Evolutionary conservation across 2,797 vertebrate species (phyloP).

Genomic region (Leptatherina wallacei): DNA sequence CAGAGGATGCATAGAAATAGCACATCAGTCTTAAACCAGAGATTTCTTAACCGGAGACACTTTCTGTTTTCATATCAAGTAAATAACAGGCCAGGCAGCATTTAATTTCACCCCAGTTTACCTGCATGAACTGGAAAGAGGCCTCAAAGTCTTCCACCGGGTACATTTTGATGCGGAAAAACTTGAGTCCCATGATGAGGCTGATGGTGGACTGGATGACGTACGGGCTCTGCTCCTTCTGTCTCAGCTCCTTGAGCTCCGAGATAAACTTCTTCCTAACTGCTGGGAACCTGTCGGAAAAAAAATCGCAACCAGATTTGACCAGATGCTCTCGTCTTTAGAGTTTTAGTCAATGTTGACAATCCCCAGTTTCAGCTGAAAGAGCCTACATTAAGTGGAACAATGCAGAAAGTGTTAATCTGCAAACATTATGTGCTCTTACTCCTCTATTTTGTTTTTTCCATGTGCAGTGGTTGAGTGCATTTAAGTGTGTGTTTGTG

Average conservation of each 20-base stretch:
- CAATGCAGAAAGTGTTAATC: constrained; percentile 4
- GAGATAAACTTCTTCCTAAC: constrained; percentile 99
- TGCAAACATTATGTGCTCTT: background rate
- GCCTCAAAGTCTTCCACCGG: constrained; percentile 99
- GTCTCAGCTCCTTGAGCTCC: constrained; percentile 95
- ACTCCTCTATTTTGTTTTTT: constrained; percentile 17
- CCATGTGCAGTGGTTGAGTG: constrained; percentile 21
- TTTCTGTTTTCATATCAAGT: constrained; percentile 1
- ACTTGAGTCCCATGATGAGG: constrained; percentile 99
- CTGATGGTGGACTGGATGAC: constrained; percentile 97
- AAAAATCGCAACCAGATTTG: constrained; percentile 30
- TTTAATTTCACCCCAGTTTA: constrained; percentile 56
- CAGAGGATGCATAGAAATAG: constrained; percentile 5
- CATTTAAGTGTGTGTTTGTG: constrained; percentile 28
- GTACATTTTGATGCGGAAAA: constrained; percentile 99
- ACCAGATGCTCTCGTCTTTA: background rate
- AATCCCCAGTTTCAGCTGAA: background rate
- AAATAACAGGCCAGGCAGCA: background rate
- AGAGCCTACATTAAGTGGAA: background rate
- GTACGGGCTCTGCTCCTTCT: constrained; percentile 96
- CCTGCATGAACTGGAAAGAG: constrained; percentile 99
- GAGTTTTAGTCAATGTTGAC: constrained; percentile 15
- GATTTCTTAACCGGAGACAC: background rate
- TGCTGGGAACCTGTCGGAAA: constrained; percentile 89
- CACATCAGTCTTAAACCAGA: background rate